These are phyloP conservation scores for Meghimatium bilineatum DNA, from an alignment of 2,888 invertebrate genomes.

Conservation along the genomic window DNA sequence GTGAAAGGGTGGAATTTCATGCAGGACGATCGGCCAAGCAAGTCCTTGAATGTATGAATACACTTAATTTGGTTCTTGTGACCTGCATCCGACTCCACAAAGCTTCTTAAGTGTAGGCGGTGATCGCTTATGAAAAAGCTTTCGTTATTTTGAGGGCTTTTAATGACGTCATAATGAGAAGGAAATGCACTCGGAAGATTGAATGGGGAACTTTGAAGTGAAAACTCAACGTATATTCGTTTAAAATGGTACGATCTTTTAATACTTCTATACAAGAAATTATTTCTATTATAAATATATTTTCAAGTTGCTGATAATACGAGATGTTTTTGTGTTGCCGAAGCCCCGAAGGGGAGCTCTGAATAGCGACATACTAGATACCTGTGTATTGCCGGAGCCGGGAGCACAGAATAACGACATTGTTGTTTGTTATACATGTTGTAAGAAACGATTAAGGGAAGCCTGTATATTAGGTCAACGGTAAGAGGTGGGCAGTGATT, in stretches of 20 bases:
- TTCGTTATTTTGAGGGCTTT: not conserved
- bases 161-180: not conserved
- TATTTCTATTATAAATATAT: too few relatives aligned
- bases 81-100: constrained; percentile 13
- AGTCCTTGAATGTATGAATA: constrained; percentile 22
- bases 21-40: not conserved
- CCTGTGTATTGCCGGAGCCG: too few relatives aligned
- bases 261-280: too few relatives aligned
- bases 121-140: not conserved
- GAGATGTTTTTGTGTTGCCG: too few relatives aligned
- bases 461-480: too few relatives aligned
- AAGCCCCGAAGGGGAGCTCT: too few relatives aligned
- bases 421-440: too few relatives aligned
- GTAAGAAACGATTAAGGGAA: too few relatives aligned
- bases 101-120: constrained; percentile 17
- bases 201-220: not conserved
- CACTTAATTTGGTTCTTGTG: constrained; percentile 4
- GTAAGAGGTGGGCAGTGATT: too few relatives aligned
- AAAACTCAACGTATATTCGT: not conserved
- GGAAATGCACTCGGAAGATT: not conserved
- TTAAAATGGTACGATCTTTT: not conserved
- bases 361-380: too few relatives aligned
- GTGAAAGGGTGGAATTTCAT: constrained; percentile 31
- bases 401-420: too few relatives aligned
- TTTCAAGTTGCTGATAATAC: too few relatives aligned